Conservation (phyloP, 2,797 vertebrate species). For the Otolemur crassicaudatus region DNA sequence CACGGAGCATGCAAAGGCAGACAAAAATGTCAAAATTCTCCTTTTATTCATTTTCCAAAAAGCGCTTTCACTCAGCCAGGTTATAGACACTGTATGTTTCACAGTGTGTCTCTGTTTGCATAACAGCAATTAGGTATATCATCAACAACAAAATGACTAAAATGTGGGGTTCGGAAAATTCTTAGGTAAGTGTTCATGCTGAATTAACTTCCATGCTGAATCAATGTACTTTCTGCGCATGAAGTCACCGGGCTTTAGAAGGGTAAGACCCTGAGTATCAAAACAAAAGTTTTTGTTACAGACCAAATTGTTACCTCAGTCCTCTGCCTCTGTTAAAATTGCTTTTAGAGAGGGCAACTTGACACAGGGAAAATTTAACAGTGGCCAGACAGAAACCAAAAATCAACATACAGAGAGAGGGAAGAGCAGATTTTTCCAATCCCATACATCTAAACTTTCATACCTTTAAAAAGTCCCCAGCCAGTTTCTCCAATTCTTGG, state of each 20-base stretch:
- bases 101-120: not conserved
- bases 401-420: not conserved
- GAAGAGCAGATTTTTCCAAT: not conserved
- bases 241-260: not conserved
- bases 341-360: not conserved
- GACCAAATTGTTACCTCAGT: not conserved
- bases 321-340: not conserved
- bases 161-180: constrained; percentile 37
- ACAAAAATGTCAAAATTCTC: not conserved
- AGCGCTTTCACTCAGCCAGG: not conserved
- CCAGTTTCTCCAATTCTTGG: not conserved
- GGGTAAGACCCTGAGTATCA: constrained; percentile 12
- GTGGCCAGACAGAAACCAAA: not conserved
- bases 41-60: not conserved
- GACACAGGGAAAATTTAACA: not conserved
- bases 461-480: not conserved
- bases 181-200: not conserved
- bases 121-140: not conserved
- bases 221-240: not conserved
- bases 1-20: constrained; percentile 44
- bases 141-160: constrained; percentile 32
- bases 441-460: not conserved
- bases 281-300: not conserved
- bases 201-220: constrained; percentile 5
- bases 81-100: not conserved